Evolutionary conservation across 2,797 vertebrate genomes (phyloP), one percentile per base, ranked within the genome.

Genomic region (Lacerta viridis): DNA sequence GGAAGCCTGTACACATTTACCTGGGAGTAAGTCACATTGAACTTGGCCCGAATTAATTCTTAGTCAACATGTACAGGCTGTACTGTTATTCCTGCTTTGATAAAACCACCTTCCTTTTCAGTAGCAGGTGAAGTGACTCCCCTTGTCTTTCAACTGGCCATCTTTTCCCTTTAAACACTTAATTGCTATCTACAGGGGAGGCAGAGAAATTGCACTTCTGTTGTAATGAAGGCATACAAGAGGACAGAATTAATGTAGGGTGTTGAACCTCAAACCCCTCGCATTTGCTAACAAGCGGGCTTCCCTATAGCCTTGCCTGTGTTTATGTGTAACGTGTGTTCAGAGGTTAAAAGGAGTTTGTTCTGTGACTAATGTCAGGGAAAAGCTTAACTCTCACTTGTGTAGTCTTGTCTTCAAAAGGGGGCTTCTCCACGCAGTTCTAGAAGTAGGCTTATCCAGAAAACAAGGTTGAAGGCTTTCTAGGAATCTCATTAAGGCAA

Each of bases 281-380:
- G 33, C 39, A 66, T 81, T 85, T 89, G 69, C 69, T 85, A 85
- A 81, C n/a, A 41, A 80, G 5, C n/a, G 64, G 7, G 33, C 69
- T 80, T 89, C 20, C 59, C 15, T 75, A n/a, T 74, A 46, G 75
- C 55, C 39, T 85, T 43, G 74, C 36, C 36, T 81, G 39, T 71
- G n/a, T 87, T 86, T 61, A 43, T 87, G 18, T 18, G 74, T 41
- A 43, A 78, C 41, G 82, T 83, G 64, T 66, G 5, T 0, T 8
- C 0, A 0, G 55, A 55, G 4, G 0, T n/a, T 78, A 50, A 85
- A 82, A 50, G 66, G 20, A 1, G 0, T 89, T 79, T 72, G 0
- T 0, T 29, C 10, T 3, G 0, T 55, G 29, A 0, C 0, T 5
- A 46, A 66, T 84, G 41, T 72, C 50, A 81, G 36, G 39, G 33